Evolutionary conservation across 2,113 vertebrate species (phyloP).

Genomic region (Lepidothrix coronata): DNA sequence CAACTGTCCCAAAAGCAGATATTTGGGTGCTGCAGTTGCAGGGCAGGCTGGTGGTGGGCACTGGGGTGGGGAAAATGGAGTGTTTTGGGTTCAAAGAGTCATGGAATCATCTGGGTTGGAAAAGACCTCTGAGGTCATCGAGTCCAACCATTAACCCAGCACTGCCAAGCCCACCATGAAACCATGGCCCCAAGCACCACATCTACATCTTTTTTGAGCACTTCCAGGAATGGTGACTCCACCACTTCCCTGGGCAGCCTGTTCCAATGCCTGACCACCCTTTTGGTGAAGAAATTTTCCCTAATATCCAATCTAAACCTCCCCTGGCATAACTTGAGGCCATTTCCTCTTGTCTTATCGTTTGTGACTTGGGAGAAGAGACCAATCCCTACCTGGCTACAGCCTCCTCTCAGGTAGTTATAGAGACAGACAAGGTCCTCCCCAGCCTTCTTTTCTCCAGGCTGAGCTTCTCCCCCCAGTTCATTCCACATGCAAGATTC

Average conservation of each 20-base stretch:
- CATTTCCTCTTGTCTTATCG: background rate
- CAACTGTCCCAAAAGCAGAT: background rate
- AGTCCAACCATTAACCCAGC: background rate
- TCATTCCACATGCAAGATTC: background rate
- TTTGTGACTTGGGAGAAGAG: background rate
- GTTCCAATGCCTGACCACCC: background rate
- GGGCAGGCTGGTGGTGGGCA: background rate
- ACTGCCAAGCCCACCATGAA: background rate
- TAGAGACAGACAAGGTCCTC: no score
- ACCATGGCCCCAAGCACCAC: background rate
- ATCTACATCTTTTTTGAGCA: background rate
- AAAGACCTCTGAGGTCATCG: background rate
- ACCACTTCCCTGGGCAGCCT: background rate
- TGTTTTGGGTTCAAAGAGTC: accelerated
- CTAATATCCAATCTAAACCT: background rate
- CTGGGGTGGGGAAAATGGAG: background rate
- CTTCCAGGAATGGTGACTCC: background rate
- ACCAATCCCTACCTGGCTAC: background rate
- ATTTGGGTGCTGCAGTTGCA: background rate
- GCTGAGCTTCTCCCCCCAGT: background rate
- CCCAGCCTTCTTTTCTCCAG: background rate
- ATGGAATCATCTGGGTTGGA: background rate
- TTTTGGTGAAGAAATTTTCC: background rate
- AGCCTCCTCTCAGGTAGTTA: background rate
- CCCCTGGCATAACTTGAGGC: background rate